A percentile compares a stretch with the other conserved stretches of the same genome.
Evolutionary conservation across 2,797 vertebrate species (phyloP).

Genomic region (Phaenicophaeus curvirostris): DNA sequence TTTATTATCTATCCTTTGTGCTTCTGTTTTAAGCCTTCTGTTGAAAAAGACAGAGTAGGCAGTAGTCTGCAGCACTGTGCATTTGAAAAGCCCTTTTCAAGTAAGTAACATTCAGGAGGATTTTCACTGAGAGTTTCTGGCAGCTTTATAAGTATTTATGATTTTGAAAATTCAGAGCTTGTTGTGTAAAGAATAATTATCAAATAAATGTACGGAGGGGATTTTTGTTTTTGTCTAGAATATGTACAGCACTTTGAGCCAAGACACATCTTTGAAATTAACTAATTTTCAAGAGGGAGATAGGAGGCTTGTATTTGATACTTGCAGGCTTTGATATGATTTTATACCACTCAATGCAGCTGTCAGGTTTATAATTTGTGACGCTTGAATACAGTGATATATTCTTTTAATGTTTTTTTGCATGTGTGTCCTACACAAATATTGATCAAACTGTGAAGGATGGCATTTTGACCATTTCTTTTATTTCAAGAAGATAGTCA

Average conservation of each 20-base stretch:
- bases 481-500: not conserved
- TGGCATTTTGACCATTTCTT: not conserved
- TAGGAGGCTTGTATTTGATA: not conserved
- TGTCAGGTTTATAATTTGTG: not conserved
- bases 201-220: not conserved
- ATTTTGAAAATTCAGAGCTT: not conserved
- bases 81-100: not conserved
- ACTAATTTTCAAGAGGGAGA: not conserved
- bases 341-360: not conserved
- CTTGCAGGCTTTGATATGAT: not conserved
- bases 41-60: not conserved
- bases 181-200: too few relatives aligned
- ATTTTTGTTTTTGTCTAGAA: not conserved
- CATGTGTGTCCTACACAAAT: not conserved
- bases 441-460: not conserved
- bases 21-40: not conserved
- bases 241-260: not conserved
- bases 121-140: not conserved
- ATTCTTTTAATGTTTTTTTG: not conserved
- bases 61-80: not conserved
- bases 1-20: not conserved
- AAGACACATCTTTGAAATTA: not conserved
- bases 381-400: not conserved
- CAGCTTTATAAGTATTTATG: not conserved
- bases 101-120: not conserved